Percentiles rank a stretch among this genome's conserved stretches.
phyloP scores from a whole-genome alignment of 1,140 invertebrate species.

The Asbolus verrucosus region DNA sequence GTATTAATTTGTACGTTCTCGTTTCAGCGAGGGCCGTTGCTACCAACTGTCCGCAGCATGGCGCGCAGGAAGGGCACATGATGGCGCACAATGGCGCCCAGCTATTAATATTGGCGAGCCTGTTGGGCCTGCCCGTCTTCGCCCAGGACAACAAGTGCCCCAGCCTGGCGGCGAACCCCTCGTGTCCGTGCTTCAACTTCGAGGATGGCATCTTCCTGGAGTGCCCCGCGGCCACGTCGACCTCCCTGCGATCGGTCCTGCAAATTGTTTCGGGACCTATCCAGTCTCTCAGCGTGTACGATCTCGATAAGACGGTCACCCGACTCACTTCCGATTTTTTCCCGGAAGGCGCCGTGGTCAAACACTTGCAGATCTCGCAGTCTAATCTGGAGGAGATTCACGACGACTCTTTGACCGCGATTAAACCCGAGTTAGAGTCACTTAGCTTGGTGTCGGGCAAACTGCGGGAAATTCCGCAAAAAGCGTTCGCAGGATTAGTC shows the following conservation, averaged over 20 bases:
- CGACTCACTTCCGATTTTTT: conserved; percentile 79
- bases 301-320: conserved; percentile 81
- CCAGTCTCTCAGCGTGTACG: conserved; percentile 88
- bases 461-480: conserved; percentile 83
- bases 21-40: conserved; percentile 16
- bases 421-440: conserved; percentile 82
- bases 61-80: conserved; percentile 48
- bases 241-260: conserved; percentile 66
- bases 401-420: conserved; percentile 78
- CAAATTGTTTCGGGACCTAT: conserved; percentile 74
- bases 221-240: conserved; percentile 81
- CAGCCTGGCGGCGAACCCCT: conserved; percentile 76
- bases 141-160: conserved; percentile 69
- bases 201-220: conserved; percentile 91
- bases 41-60: conserved; percentile 30
- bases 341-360: conserved; percentile 77
- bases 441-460: conserved; percentile 85
- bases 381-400: conserved; percentile 80
- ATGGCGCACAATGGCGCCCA: conserved; percentile 58
- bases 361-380: conserved; percentile 86
- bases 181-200: conserved; percentile 91
- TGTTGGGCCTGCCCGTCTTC: conserved; percentile 45
- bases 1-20: neutral
- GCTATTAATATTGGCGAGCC: conserved; percentile 48
- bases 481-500: conserved; percentile 78